Evolutionary conservation across 2,888 invertebrate genomes (phyloP).

Genomic region (Trachelus iudaicus): DNA sequence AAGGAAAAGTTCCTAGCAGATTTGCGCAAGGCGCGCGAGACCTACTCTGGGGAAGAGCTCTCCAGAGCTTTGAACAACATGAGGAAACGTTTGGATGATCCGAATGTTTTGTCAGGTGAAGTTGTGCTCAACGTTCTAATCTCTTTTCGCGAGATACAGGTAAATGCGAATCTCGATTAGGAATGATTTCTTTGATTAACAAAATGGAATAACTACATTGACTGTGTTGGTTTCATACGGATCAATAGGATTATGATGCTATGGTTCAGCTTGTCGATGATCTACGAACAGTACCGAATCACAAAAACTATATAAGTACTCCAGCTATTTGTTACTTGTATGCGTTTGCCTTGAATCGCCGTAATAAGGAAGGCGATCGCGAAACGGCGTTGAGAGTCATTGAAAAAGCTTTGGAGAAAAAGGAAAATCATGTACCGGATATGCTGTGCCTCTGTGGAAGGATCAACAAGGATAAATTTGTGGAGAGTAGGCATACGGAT

Average conservation of each 20-base stretch:
- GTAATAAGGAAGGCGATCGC: conserved; percentile 93
- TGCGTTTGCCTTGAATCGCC: conserved; percentile 96
- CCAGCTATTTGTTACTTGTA: conserved; percentile 93
- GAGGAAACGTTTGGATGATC: conserved; percentile 94
- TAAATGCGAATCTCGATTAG: conserved; percentile 31
- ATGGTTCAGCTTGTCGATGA: conserved; percentile 98
- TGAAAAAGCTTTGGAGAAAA: conserved; percentile 88
- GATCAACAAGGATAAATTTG: conserved; percentile 97
- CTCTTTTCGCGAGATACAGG: conserved; percentile 89
- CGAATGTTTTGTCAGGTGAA: conserved; percentile 95
- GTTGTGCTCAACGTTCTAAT: conserved; percentile 95
- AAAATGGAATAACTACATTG: neutral
- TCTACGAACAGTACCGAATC: conserved; percentile 87
- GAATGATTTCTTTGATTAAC: neutral
- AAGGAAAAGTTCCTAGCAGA: conserved; percentile 97
- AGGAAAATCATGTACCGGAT: conserved; percentile 96
- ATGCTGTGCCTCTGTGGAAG: conserved; percentile 97
- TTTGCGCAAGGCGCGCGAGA: conserved; percentile 90
- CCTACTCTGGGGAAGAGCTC: conserved; percentile 84
- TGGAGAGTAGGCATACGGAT: conserved; percentile 93
- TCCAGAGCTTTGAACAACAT: conserved; percentile 87
- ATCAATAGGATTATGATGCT: conserved; percentile 85
- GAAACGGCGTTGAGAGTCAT: conserved; percentile 94
- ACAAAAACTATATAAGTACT: conserved; percentile 88
- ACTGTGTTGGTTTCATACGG: neutral